Evolutionary conservation across 2,888 invertebrate species (phyloP).

Genomic region (Drosophila rellima): DNA sequence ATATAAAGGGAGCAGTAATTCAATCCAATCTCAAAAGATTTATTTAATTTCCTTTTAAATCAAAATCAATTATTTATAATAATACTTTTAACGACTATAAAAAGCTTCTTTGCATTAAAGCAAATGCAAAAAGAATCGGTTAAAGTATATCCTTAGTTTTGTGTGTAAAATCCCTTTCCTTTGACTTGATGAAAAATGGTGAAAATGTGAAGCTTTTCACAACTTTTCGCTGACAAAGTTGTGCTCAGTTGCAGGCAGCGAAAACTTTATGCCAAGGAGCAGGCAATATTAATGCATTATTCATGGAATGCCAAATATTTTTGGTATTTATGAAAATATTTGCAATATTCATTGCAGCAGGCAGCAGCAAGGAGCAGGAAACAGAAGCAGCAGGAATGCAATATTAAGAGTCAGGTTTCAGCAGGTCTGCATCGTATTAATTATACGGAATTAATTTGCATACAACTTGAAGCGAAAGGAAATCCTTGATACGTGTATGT

Average conservation of each 20-base stretch:
- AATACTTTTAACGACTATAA: not conserved
- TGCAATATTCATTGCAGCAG: constrained; percentile 39
- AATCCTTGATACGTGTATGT: constrained; percentile 16
- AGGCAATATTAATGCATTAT: constrained; percentile 44
- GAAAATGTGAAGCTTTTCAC: constrained; percentile 18
- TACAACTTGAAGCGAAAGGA: constrained; percentile 18
- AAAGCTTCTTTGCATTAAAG: not conserved
- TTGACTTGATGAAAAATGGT: constrained; percentile 6
- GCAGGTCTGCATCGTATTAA: constrained; percentile 46
- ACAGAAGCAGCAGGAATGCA: constrained; percentile 27
- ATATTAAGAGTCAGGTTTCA: constrained; percentile 24
- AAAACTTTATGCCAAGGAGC: constrained; percentile 7
- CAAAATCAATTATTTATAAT: not conserved
- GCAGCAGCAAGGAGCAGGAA: not conserved
- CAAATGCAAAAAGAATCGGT: not conserved
- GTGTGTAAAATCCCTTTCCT: constrained; percentile 22
- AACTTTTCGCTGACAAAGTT: constrained; percentile 26
- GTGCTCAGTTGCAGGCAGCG: constrained; percentile 2
- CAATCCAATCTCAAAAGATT: not conserved
- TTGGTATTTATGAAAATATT: constrained; percentile 62
- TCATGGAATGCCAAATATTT: constrained; percentile 57
- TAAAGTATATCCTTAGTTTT: not conserved
- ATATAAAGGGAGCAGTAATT: no score
- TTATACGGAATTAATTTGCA: constrained; percentile 61
- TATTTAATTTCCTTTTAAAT: not conserved